Evolutionary conservation across 37 sponge, comb jelly and placozoan species (phyloP).

Genomic region (Cladorhizidae sp.): DNA sequence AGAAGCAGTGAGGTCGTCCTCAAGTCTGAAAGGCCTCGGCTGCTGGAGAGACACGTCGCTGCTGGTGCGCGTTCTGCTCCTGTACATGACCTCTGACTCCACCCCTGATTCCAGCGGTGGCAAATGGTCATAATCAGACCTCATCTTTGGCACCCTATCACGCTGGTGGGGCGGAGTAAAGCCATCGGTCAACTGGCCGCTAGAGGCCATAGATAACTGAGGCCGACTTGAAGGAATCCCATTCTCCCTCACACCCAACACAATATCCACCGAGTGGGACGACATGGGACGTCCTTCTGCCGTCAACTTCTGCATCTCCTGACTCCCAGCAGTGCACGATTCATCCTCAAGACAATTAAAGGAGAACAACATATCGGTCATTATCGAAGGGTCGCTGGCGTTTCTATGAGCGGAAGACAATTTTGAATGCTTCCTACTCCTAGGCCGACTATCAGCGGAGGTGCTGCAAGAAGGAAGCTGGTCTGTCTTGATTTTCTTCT

Average conservation of each 20-base stretch:
- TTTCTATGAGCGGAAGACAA: too few species aligned
- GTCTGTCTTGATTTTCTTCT: neutral
- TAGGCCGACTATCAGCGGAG: too few species aligned
- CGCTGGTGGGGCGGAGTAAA: neutral
- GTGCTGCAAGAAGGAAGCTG: too few species aligned
- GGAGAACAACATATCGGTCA: too few species aligned
- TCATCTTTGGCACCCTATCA: neutral
- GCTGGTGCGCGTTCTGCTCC: neutral
- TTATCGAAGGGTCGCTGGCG: too few species aligned
- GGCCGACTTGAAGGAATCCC: neutral
- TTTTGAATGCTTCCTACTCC: too few species aligned
- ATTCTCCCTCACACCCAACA: conserved; percentile 20
- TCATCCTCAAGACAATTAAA: too few species aligned
- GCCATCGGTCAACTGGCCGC: too few species aligned
- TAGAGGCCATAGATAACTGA: neutral
- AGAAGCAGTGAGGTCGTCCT: conserved; percentile 4
- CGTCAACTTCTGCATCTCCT: too few species aligned
- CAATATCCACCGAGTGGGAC: neutral
- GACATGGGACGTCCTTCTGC: too few species aligned
- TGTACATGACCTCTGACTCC: neutral
- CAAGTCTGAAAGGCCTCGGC: neutral
- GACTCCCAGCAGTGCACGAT: too few species aligned
- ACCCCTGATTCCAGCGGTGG: neutral
- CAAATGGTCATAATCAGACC: conserved; percentile 25
- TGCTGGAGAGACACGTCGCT: conserved; percentile 9